Percentiles rank a stretch among this genome's conserved stretches.
These are phyloP conservation scores for Lithobates sylvaticus DNA, from an alignment of 2,797 vertebrate species.

Conservation along the genomic window DNA sequence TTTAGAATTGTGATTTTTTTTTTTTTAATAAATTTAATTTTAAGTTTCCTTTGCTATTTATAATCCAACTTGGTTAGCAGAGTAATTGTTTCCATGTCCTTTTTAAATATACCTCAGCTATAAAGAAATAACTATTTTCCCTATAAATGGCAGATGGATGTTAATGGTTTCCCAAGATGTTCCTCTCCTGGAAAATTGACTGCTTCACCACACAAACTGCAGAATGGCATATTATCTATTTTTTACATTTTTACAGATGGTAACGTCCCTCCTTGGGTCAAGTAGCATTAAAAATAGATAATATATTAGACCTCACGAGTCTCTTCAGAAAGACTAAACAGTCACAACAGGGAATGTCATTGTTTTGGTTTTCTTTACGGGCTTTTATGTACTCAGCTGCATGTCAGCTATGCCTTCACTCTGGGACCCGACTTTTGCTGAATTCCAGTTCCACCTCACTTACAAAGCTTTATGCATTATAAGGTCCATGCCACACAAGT, in stretches of 20 bases:
- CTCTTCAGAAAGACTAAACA: constrained; percentile 94
- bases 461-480: constrained; percentile 78
- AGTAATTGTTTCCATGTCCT: background rate
- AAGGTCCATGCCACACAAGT: constrained; percentile 79
- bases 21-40: no score
- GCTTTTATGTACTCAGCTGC: constrained; percentile 94
- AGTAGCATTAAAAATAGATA: constrained; percentile 90
- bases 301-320: constrained; percentile 78
- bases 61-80: background rate
- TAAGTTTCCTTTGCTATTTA: background rate
- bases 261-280: constrained; percentile 78
- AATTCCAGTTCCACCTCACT: constrained; percentile 85
- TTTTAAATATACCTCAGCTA: background rate
- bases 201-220: constrained; percentile 17
- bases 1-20: no score
- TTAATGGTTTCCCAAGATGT: constrained; percentile 23
- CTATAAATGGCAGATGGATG: background rate
- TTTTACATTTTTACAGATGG: constrained; percentile 23
- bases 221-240: constrained; percentile 3
- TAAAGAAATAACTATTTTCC: background rate
- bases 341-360: constrained; percentile 87
- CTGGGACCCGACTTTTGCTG: constrained; percentile 73
- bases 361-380: constrained; percentile 91
- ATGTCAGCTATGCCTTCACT: constrained; percentile 75
- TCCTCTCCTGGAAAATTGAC: constrained; percentile 2